A percentile compares a stretch with the other conserved stretches of the same genome.
Evolutionary conservation across 1,140 invertebrate species (phyloP).

Genomic region (Drosophila albomicans): DNA sequence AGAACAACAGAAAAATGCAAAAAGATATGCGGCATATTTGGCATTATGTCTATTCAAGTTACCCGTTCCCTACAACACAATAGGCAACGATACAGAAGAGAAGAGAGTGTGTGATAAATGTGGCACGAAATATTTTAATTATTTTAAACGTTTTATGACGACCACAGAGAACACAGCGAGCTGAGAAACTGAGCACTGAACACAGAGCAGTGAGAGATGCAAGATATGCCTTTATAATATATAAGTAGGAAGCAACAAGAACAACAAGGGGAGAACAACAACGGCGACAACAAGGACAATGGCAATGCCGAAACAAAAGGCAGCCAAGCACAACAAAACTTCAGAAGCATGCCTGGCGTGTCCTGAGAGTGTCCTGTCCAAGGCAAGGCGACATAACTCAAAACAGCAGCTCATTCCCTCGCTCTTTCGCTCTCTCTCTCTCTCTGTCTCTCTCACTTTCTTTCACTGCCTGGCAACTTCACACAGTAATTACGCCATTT

Average conservation of each 20-base stretch:
- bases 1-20: slow-evolving; percentile 33
- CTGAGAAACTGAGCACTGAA: slow-evolving; percentile 6
- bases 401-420: slow-evolving; percentile 56
- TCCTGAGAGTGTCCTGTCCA: slow-evolving; percentile 38
- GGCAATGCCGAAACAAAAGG: slow-evolving; percentile 68
- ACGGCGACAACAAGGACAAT: slow-evolving; percentile 69
- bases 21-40: slow-evolving; percentile 77
- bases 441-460: neutral
- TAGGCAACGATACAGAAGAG: neutral
- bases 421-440: neutral
- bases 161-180: slow-evolving; percentile 43
- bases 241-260: slow-evolving; percentile 33
- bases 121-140: slow-evolving; percentile 84
- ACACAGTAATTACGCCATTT: slow-evolving; percentile 82
- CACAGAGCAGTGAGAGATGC: slow-evolving; percentile 38
- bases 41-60: slow-evolving; percentile 52
- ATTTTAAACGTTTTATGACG: slow-evolving; percentile 84
- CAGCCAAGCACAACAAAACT: slow-evolving; percentile 52
- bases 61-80: slow-evolving; percentile 10
- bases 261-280: slow-evolving; percentile 57
- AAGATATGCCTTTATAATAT: slow-evolving; percentile 62
- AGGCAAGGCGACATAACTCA: slow-evolving; percentile 70
- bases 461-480: slow-evolving; percentile 47
- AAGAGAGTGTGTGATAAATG: slow-evolving; percentile 71
- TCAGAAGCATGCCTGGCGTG: slow-evolving; percentile 29